Conservation (phyloP, 1,140 invertebrate species). For the Microvelia longipes region DNA sequence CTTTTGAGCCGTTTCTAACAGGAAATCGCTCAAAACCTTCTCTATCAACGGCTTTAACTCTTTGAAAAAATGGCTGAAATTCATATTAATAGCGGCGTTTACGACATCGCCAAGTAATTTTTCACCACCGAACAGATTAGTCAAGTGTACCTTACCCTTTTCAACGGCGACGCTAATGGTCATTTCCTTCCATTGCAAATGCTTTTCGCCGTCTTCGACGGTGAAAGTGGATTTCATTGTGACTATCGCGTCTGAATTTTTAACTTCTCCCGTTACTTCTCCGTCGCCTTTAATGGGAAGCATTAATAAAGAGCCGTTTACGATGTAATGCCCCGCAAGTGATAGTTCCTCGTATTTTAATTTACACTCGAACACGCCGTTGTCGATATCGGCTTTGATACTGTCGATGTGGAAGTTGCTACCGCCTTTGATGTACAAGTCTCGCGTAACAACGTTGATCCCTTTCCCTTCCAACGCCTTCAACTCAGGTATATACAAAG, state of each 20-base stretch:
- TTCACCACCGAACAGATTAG: conserved; percentile 13
- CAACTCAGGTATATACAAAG: neutral
- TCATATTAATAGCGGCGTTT: conserved; percentile 43
- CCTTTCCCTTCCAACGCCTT: neutral
- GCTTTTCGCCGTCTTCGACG: conserved; percentile 15
- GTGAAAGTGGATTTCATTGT: conserved; percentile 12
- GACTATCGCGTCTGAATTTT: conserved; percentile 33
- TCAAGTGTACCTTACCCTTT: conserved; percentile 17
- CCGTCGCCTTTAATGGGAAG: conserved; percentile 44
- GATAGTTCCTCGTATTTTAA: conserved; percentile 35
- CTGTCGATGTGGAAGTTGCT: neutral
- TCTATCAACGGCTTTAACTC: conserved; percentile 42
- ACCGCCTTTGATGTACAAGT: neutral
- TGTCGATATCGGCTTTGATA: conserved; percentile 35
- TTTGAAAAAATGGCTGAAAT: conserved; percentile 38
- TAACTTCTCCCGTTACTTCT: conserved; percentile 45
- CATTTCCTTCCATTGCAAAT: conserved; percentile 17
- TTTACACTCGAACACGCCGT: conserved; percentile 40
- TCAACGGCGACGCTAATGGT: conserved; percentile 18
- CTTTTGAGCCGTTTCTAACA: conserved; percentile 39
- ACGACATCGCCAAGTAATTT: conserved; percentile 33
- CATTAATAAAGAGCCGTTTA: conserved; percentile 42
- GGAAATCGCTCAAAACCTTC: conserved; percentile 34
- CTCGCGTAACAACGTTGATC: neutral
- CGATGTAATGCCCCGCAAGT: conserved; percentile 43